Conservation (phyloP, 2,113 vertebrate species). For the Pterophyllum scalare region DNA sequence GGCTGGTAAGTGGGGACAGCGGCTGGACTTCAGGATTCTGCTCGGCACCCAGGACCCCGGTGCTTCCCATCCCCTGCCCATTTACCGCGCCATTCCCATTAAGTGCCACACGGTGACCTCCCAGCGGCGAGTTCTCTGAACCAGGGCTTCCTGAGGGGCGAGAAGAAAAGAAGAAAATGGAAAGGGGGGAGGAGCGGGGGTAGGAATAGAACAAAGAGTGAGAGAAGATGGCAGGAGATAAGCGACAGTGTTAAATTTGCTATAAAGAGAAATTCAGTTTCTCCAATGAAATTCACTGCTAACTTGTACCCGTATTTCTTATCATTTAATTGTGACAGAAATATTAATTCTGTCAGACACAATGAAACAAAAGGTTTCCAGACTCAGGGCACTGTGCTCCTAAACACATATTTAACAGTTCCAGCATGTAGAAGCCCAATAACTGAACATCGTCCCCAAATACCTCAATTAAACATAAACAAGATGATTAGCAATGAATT, state of each 20-base stretch:
- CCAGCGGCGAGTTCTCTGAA: constrained; percentile 86
- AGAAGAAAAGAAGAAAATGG: constrained; percentile 28
- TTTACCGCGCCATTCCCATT: constrained; percentile 78
- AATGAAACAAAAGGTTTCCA: background rate
- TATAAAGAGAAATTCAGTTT: background rate
- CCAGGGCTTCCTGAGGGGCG: constrained; percentile 85
- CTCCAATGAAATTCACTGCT: constrained; percentile 47
- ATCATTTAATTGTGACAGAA: constrained; percentile 10
- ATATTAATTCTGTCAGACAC: background rate
- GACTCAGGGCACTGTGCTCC: background rate
- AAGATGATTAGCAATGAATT: constrained; percentile 41
- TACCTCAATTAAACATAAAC: background rate
- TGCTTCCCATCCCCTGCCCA: constrained; percentile 79
- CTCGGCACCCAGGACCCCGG: constrained; percentile 78
- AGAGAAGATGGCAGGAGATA: constrained; percentile 5
- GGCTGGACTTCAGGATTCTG: constrained; percentile 87
- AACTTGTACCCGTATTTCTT: background rate
- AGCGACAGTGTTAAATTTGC: constrained; percentile 14
- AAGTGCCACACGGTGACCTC: constrained; percentile 80
- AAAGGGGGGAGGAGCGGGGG: background rate
- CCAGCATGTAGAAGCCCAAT: background rate
- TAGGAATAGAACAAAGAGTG: constrained; percentile 17
- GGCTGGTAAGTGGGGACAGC: constrained; percentile 90
- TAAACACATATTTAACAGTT: background rate
- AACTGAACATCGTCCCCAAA: background rate